phyloP scores from a whole-genome alignment of 37 sponge, comb jelly and placozoan species.

The Theonella swinhoei region DNA sequence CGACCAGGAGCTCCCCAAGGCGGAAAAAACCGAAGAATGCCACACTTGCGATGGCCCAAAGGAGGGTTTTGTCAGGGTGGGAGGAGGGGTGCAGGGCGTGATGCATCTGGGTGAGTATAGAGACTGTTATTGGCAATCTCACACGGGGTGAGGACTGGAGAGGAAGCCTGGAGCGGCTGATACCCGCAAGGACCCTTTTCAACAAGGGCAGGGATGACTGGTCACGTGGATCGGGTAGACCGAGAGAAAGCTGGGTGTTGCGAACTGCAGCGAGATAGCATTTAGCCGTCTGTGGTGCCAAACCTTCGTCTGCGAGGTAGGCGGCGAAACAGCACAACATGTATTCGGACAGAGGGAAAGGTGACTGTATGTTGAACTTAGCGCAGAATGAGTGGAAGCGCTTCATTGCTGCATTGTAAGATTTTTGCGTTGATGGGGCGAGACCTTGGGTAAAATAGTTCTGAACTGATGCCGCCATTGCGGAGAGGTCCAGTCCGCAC shows the following conservation, averaged over 20 bases:
- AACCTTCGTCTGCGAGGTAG: slow-evolving; percentile 1
- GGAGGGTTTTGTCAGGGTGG: neutral
- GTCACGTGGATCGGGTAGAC: slow-evolving; percentile 22
- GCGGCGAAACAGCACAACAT: slow-evolving; percentile 20
- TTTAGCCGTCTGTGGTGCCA: neutral
- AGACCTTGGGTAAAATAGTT: slow-evolving; percentile 25
- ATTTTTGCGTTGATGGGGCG: slow-evolving; percentile 26
- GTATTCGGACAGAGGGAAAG: neutral
- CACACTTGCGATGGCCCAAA: slow-evolving; percentile 38
- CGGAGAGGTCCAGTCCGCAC: slow-evolving; percentile 60
- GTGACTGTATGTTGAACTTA: neutral
- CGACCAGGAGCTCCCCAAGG: slow-evolving; percentile 25
- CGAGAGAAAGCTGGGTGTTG: slow-evolving; percentile 1
- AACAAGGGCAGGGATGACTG: slow-evolving; percentile 2
- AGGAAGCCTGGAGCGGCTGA: neutral
- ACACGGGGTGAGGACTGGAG: too few relatives aligned
- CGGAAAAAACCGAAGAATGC: slow-evolving; percentile 59
- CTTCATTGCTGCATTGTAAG: slow-evolving; percentile 44
- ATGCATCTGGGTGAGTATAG: neutral
- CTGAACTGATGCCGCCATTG: slow-evolving; percentile 53
- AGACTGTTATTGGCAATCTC: slow-evolving; percentile 1
- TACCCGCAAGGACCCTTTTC: slow-evolving; percentile 5
- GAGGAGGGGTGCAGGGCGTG: neutral
- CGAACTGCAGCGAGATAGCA: slow-evolving; percentile 3
- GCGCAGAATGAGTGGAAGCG: slow-evolving; percentile 45